Conservation (phyloP, 2,888 invertebrate species). For the Coelogynopora nodosa region DNA sequence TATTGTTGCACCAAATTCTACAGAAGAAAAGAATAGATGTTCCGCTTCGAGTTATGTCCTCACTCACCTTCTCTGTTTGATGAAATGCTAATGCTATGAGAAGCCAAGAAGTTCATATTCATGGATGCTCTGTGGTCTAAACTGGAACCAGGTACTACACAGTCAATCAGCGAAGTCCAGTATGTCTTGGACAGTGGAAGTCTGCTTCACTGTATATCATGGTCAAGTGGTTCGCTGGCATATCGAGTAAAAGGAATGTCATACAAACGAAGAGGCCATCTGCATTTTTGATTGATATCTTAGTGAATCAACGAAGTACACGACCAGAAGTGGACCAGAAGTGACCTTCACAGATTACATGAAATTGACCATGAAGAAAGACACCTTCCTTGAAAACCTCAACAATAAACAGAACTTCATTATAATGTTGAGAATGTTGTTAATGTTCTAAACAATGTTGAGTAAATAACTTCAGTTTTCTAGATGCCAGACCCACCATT, state of each 20-base stretch:
- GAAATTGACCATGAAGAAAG: conserved; percentile 43
- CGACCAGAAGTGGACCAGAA: conserved; percentile 37
- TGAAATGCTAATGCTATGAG: background rate
- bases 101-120: background rate
- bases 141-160: background rate
- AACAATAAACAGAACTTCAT: conserved; percentile 51
- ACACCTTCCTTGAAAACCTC: too few species aligned
- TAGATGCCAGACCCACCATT: too few species aligned
- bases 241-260: background rate
- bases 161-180: background rate
- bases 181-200: background rate
- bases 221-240: background rate
- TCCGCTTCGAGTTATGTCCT: background rate
- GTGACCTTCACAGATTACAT: conserved; percentile 48
- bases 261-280: background rate
- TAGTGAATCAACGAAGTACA: conserved; percentile 19
- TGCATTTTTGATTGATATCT: conserved; percentile 36
- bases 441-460: too few species aligned
- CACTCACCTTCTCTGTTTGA: background rate
- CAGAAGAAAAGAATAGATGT: background rate
- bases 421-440: conserved; percentile 46
- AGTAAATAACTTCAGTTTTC: conserved; percentile 42
- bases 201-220: background rate
- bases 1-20: background rate
- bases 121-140: background rate